phyloP scores from a whole-genome alignment of 2,113 vertebrate genomes.

The Eolophus roseicapilla region DNA sequence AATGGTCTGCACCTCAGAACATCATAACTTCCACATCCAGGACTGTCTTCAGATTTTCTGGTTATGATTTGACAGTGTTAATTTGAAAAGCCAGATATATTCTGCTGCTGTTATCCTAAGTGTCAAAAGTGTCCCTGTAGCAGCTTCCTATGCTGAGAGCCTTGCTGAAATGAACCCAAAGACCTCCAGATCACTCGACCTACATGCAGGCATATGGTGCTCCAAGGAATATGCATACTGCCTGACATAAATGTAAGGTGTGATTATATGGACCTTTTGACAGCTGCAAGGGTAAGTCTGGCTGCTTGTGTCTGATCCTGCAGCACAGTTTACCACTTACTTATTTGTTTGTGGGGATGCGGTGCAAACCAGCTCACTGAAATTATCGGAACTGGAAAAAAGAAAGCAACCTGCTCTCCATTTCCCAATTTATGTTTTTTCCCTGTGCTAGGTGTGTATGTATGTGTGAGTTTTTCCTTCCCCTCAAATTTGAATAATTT shows the following conservation, averaged over 20 bases:
- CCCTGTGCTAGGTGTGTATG: neutral
- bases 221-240: neutral
- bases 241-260: neutral
- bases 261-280: neutral
- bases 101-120: neutral
- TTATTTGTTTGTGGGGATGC: neutral
- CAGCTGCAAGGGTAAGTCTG: neutral
- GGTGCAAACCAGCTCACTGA: neutral
- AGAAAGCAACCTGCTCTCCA: neutral
- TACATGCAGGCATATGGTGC: neutral
- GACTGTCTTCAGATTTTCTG: neutral
- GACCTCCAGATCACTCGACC: neutral
- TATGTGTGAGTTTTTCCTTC: accelerated
- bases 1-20: neutral
- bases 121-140: neutral
- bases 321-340: neutral
- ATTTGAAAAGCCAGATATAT: neutral
- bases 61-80: neutral
- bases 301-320: neutral
- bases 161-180: neutral
- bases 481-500: neutral
- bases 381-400: neutral
- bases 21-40: neutral
- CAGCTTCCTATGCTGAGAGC: neutral
- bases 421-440: neutral